These are phyloP conservation scores for Callopanchax toddi DNA, from an alignment of 2,113 vertebrate genomes.

Conservation along the genomic window DNA sequence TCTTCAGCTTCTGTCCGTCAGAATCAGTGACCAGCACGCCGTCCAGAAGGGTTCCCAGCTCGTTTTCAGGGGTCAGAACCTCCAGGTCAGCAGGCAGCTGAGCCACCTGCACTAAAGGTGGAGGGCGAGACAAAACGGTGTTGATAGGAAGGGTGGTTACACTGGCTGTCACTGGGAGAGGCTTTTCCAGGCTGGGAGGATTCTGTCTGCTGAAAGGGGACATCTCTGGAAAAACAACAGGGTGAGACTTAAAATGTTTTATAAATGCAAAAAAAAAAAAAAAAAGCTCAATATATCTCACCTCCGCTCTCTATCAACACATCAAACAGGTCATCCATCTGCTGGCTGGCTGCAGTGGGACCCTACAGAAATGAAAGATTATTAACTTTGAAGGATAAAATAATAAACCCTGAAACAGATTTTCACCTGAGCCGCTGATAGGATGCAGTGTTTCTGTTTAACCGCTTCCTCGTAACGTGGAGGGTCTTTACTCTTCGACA, in stretches of 20 bases:
- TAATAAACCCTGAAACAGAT: neutral
- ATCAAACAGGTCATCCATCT: conserved; percentile 98
- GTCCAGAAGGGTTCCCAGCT: conserved; percentile 89
- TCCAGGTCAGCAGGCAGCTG: conserved; percentile 76
- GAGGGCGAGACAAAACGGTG: conserved; percentile 89
- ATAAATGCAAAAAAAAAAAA: no score
- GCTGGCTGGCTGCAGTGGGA: conserved; percentile 88
- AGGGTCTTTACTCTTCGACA: conserved; percentile 88
- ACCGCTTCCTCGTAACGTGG: conserved; percentile 97
- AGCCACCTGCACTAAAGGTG: conserved; percentile 89
- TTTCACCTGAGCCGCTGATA: conserved; percentile 83
- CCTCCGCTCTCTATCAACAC: conserved; percentile 98
- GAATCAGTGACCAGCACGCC: conserved; percentile 75
- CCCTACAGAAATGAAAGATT: conserved; percentile 71
- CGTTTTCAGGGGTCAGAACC: conserved; percentile 83
- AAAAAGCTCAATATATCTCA: no score
- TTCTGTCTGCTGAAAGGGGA: conserved; percentile 91
- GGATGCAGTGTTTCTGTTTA: conserved; percentile 88
- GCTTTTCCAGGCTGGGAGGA: conserved; percentile 85
- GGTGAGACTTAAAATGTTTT: conserved; percentile 6
- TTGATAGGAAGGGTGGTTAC: conserved; percentile 94
- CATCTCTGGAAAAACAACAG: conserved; percentile 83
- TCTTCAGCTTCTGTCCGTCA: conserved; percentile 75
- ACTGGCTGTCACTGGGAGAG: conserved; percentile 91
- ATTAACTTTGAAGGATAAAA: neutral